Evolutionary conservation across 2,797 vertebrate genomes (phyloP).

Genomic region (Thamnophis elegans): DNA sequence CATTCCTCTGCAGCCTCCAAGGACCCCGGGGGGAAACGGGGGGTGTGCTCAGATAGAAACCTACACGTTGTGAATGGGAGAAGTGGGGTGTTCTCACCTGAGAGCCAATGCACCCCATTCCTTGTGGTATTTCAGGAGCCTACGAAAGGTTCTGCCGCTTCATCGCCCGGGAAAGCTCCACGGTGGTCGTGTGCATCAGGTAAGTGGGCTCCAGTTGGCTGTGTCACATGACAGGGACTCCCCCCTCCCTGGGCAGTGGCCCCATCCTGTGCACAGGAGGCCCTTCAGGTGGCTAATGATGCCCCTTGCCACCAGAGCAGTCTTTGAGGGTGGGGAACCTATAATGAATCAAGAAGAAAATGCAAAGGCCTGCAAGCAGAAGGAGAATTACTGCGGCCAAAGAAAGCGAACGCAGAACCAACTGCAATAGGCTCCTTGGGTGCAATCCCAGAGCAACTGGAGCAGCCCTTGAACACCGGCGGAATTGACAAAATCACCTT

Average conservation of each 20-base stretch:
- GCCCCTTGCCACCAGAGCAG: neutral
- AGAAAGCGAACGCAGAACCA: no score
- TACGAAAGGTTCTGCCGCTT: neutral
- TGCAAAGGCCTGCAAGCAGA: no score
- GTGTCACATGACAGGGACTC: accelerated
- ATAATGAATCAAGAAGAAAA: no score
- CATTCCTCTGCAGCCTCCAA: neutral
- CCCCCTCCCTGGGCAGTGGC: no score
- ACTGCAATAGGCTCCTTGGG: no score
- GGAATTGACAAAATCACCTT: no score
- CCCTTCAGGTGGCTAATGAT: accelerated
- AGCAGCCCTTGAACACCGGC: no score
- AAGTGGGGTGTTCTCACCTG: neutral
- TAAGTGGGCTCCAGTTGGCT: neutral
- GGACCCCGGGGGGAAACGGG: neutral
- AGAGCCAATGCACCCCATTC: neutral
- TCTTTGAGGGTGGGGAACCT: no score
- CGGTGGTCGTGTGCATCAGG: neutral
- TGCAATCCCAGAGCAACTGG: no score
- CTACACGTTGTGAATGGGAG: neutral
- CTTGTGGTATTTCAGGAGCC: neutral
- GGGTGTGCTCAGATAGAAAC: neutral
- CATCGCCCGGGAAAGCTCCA: neutral
- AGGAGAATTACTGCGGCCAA: no score
- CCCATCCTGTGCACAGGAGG: neutral